Evolutionary conservation across 1,140 invertebrate genomes (phyloP), one percentile per base, ranked within the genome.

Genomic region (Cataglyphis hispanica): DNA sequence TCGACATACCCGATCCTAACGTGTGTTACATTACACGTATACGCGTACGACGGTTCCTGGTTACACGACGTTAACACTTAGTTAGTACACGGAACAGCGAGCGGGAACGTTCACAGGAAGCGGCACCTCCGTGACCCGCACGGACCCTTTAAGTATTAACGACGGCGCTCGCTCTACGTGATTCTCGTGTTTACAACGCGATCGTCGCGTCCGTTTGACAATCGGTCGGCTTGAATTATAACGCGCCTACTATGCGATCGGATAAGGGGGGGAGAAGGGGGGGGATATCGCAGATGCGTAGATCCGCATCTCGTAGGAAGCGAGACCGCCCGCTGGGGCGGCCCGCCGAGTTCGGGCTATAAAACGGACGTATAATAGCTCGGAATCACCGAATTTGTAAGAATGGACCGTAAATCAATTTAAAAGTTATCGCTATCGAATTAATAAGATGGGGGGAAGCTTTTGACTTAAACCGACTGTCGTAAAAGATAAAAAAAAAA

Each of bases 31-130:
- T 22, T 58, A 19, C 31, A 40, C 34, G 60, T 50, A n/a, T 40
- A 50, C 27, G 19, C 37, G 37, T 25, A 63, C 31, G 37, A 11
- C 4, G 43, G 61, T 64, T 84, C 70, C 70, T 63, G 58, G 75
- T 84, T 77, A 77, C 72, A 64, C 61, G 81, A 77, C 43, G n/a
- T n/a, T n/a, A 40, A 77, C 81, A 64, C 81, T 84, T 72, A n/a
- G 72, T 84, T 84, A 77, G 72, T 84, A 84, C 81, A 84, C 81
- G 74, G 70, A 58, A 77, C 70, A 43, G 81, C 61, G 74, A 63
- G 43, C 58, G 81, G 72, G 61, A 63, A 16, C 58, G 72, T 90
- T 91, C 84, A 89, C 64, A 90, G 91, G 91, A 92, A 92, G 88
- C 77, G 89, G 89, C 70, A 88, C 61, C 78, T 91, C 84, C 83